Conservation (phyloP, 2,113 vertebrate genomes). For the Dromas ardeola region DNA sequence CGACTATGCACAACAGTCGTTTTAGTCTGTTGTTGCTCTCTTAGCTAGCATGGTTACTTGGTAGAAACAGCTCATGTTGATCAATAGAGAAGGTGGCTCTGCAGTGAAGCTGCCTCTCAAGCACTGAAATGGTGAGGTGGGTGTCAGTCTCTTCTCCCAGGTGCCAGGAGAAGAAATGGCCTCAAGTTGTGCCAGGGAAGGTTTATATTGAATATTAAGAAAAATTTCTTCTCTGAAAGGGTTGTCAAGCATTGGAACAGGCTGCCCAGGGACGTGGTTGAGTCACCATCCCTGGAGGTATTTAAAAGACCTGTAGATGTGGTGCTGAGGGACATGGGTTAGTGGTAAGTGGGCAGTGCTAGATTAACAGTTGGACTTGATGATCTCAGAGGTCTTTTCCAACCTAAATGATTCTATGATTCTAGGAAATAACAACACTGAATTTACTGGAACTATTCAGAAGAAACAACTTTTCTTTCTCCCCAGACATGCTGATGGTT, state of each 20-base stretch:
- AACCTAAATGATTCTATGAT: not conserved
- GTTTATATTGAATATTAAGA: not conserved
- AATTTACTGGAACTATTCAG: not conserved
- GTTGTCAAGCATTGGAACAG: not conserved
- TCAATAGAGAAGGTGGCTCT: not conserved
- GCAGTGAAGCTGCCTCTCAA: not conserved
- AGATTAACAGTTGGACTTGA: not conserved
- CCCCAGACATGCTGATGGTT: not conserved
- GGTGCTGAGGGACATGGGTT: not conserved
- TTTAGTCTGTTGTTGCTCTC: not conserved
- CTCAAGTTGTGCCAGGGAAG: not conserved
- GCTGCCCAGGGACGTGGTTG: not conserved
- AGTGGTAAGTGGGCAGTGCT: not conserved
- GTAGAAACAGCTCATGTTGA: not conserved
- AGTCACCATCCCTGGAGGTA: not conserved
- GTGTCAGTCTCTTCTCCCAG: not conserved
- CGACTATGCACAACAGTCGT: fast-evolving
- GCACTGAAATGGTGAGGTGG: not conserved
- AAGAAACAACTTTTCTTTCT: not conserved
- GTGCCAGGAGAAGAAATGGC: not conserved
- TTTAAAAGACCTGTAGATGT: not conserved
- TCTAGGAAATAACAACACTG: not conserved
- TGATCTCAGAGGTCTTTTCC: not conserved
- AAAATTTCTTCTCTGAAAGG: not conserved
- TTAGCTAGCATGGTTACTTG: not conserved